Evolutionary conservation across 2,113 vertebrate genomes (phyloP), one percentile per base, ranked within the genome.

Genomic region (Mus musculus): DNA sequence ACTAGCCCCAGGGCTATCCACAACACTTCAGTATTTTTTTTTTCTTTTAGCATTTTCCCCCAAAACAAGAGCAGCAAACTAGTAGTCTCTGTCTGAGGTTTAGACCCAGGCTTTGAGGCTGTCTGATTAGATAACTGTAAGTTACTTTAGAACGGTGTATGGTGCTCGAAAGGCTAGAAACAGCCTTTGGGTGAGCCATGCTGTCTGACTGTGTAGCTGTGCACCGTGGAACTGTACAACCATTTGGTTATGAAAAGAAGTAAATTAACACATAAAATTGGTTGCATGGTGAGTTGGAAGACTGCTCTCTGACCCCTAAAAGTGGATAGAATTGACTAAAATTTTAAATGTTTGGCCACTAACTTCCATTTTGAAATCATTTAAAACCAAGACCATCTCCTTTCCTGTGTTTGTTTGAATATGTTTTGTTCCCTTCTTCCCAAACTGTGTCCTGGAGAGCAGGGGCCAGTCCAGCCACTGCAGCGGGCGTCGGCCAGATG

Each of bases 361-460:
- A 61, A 54, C 24, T 88, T 71, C 33, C 30, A 75, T 72, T 94
- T 69, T 94, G 80, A 96, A 90, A 90, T 84, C 5, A 63, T 46
- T 93, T 86, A 67, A 93, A 94, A 88, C 78, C 24, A 88, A 61
- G 4, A 0, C 4, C 12, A 26, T 92, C 89, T 19, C 17, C 24
- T 96, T 94, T 63, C 59, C 39, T 84, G 33, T 88, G 63, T 52
- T 22, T 86, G 4, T 87, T 42, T 76, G 76, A 30, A 17, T 4
- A 36, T 13, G 28, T 46, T 22, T 86, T 85, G 0, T 95, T 77
- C 2, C 2, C 52, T 95, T 89, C 89, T 80, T 85, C 85, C 22
- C 93, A 28, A 1, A 0, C 69, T 89, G 28, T 28, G 33, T 9
- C 56, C 16, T 24, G 11, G 39, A 73, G 24, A 59, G 6, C 59